phyloP scores from a whole-genome alignment of 2,888 invertebrate genomes.

The Latheticus oryzae region DNA sequence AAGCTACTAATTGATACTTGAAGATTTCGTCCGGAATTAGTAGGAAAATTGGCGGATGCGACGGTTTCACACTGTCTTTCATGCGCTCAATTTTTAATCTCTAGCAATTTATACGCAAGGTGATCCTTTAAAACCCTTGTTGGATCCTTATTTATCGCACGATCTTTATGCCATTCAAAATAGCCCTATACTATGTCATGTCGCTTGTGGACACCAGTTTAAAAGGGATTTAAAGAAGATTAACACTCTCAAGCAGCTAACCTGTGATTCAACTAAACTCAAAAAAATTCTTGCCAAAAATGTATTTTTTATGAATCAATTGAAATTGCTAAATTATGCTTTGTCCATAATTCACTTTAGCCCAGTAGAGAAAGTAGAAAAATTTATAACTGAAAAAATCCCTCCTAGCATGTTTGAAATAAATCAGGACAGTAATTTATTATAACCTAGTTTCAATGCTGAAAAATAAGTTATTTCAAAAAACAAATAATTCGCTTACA shows the following conservation, averaged over 20 bases:
- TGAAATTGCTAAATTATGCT: conserved; percentile 2
- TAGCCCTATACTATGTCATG: conserved; percentile 10
- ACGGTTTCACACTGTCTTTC: conserved; percentile 7
- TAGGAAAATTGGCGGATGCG: conserved; percentile 15
- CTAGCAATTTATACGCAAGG: conserved; percentile 13
- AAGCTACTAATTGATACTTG: conserved; percentile 14
- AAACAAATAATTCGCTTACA: conserved; percentile 19
- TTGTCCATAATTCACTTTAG: conserved; percentile 8
- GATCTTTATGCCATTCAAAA: conserved; percentile 18
- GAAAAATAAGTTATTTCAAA: conserved; percentile 13
- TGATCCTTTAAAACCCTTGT: conserved; percentile 16
- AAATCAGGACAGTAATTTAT: conserved; percentile 18
- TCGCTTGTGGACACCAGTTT: conserved; percentile 3
- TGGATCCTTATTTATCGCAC: conserved; percentile 24
- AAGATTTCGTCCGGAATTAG: too few relatives aligned
- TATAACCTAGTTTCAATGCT: background rate
- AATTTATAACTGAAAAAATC: too few relatives aligned
- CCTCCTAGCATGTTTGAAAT: conserved; percentile 13
- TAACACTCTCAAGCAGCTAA: conserved; percentile 15
- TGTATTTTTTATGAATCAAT: too few relatives aligned
- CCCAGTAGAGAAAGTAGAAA: conserved; percentile 3
- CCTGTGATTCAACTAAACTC: too few relatives aligned
- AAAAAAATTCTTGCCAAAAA: too few relatives aligned
- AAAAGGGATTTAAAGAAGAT: conserved; percentile 6
- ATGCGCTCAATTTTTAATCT: conserved; percentile 19